Evolutionary conservation across 2,113 vertebrate genomes (phyloP), one percentile per base, ranked within the genome.

Genomic region (Ceyx melanurus): DNA sequence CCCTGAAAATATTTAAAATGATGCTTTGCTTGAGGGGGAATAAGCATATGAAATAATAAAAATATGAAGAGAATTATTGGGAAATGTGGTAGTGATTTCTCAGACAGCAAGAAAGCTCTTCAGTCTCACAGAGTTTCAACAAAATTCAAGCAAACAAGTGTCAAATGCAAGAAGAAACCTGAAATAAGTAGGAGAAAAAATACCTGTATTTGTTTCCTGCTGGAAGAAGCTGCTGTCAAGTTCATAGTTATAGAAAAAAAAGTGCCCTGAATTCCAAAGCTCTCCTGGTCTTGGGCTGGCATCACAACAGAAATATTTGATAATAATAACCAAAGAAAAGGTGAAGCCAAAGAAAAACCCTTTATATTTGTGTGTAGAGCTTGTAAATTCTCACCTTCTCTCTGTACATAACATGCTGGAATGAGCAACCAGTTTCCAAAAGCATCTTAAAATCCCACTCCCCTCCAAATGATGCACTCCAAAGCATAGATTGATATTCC

Each of bases 61-160:
- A 37, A 37, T 37, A 37, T 37, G 37, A 37, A 37, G 54, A 76
- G 71, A 72, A 66, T 54, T 83, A 53, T 0, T 57, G 51, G 26
- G 7, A 94, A 93, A 89, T 8, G 31, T 90, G 45, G 13, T n/a
- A 83, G 42, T 66, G 58, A 88, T 89, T 93, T 84, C 46, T 73
- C 25, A 61, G 67, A 86, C 2, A 80, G 40, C 26, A 83, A 81
- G 57, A 81, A 91, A n/a, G 45, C 26, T 88, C 11, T 67, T 88
- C 48, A 51, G 37, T 56, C 46, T 51, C 43, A 70, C 42, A 2
- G 6, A 48, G 10, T 83, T 81, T 21, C 86, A 88, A 83, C 26
- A 73, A 67, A 56, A 73, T 28, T 79, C 66, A 93, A 86, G 82
- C 90, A 94, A 92, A 88, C 51, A 93, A 88, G n/a, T 42, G 19